These are phyloP conservation scores for Chrysomela aeneicollis DNA, from an alignment of 2,888 invertebrate species.

Conservation along the genomic window DNA sequence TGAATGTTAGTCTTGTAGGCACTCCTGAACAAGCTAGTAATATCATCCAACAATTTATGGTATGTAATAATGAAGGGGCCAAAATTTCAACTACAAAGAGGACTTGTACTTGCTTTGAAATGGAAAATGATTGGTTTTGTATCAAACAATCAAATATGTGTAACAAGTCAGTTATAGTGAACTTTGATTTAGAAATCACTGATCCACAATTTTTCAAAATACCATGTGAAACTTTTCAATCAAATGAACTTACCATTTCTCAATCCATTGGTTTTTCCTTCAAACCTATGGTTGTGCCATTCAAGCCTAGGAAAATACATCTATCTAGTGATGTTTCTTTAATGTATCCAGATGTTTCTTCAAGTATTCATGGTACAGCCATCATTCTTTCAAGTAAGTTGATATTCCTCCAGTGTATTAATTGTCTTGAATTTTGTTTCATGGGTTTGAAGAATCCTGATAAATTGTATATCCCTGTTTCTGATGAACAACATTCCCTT, in stretches of 20 bases:
- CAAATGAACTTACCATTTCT: background rate
- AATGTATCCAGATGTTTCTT: constrained; percentile 10
- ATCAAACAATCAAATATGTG: constrained; percentile 9
- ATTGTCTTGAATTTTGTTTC: constrained; percentile 24
- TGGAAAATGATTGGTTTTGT: constrained; percentile 12
- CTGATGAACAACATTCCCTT: constrained; percentile 14
- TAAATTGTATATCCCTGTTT: background rate
- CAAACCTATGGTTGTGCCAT: background rate
- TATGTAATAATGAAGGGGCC: constrained; percentile 11
- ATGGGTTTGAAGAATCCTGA: background rate
- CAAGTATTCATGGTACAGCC: constrained; percentile 11
- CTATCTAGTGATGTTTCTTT: constrained; percentile 3
- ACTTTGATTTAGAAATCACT: constrained; percentile 8
- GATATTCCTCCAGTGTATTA: constrained; percentile 20
- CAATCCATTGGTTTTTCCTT: background rate
- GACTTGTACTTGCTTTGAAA: constrained; percentile 12
- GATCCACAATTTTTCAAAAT: background rate
- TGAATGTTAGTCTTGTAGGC: constrained; percentile 17
- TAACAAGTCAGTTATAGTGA: background rate
- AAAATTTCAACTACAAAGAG: constrained; percentile 7
- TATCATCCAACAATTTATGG: constrained; percentile 19
- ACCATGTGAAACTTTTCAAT: background rate
- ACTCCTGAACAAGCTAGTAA: constrained; percentile 10
- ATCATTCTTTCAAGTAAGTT: background rate
- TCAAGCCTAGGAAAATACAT: constrained; percentile 9